These are phyloP conservation scores for Cydia strobilella DNA, from an alignment of 1,140 invertebrate species.

Conservation along the genomic window DNA sequence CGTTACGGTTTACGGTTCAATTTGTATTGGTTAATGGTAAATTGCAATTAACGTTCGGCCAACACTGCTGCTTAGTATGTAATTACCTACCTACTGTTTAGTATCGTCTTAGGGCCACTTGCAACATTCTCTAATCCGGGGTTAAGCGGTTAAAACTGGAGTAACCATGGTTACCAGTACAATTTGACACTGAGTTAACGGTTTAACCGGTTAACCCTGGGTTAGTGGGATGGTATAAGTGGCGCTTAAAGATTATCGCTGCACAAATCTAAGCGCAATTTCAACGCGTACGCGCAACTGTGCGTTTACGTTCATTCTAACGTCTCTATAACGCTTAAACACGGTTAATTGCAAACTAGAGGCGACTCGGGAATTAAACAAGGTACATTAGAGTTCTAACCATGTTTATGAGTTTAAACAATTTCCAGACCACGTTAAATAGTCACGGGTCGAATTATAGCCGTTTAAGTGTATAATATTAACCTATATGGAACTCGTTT, in stretches of 20 bases:
- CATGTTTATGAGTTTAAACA: slow-evolving; percentile 36
- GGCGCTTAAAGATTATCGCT: slow-evolving; percentile 4
- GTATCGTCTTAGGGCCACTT: no score
- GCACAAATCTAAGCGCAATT: slow-evolving; percentile 12
- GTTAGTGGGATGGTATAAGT: no score
- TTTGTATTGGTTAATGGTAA: no score
- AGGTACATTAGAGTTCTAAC: slow-evolving; percentile 4
- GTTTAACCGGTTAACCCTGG: no score
- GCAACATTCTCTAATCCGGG: no score
- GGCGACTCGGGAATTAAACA: slow-evolving; percentile 33
- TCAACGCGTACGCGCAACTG: slow-evolving; percentile 13
- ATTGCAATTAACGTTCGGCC: no score
- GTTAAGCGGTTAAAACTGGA: no score
- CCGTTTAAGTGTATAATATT: slow-evolving; percentile 18
- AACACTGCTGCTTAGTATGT: no score
- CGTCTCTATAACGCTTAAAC: slow-evolving; percentile 33
- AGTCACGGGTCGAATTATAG: slow-evolving; percentile 20
- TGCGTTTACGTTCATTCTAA: slow-evolving; percentile 22
- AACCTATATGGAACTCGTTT: slow-evolving; percentile 13
- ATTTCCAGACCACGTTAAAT: slow-evolving; percentile 19
- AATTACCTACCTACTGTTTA: background rate
- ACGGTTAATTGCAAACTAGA: slow-evolving; percentile 30
- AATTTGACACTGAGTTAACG: no score
- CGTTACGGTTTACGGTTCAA: no score
- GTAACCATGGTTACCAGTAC: no score